Conservation (phyloP, 2,113 vertebrate genomes). For the Bos taurus region DNA sequence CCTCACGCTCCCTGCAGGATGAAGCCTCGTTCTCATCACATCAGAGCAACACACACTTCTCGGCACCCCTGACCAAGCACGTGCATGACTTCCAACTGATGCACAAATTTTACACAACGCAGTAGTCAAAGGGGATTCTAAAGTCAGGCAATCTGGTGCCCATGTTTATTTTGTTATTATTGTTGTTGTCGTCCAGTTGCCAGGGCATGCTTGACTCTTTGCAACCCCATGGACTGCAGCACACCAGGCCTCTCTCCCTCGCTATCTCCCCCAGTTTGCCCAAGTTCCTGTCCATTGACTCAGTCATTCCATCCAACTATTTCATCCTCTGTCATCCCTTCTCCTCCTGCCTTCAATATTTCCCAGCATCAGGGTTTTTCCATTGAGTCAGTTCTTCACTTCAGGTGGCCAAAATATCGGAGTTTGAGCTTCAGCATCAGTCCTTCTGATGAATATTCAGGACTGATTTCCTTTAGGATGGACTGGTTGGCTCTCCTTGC, state of each 20-base stretch:
- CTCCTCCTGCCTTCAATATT: neutral
- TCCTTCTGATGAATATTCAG: neutral
- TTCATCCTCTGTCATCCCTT: neutral
- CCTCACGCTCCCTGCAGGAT: fast-evolving
- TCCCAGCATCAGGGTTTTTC: neutral
- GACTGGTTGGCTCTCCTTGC: neutral
- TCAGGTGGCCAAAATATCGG: neutral
- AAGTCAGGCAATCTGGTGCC: fast-evolving
- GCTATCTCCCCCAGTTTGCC: fast-evolving
- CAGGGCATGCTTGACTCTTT: neutral
- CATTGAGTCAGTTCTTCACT: fast-evolving
- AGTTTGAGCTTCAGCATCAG: neutral
- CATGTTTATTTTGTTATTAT: fast-evolving
- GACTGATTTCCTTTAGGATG: neutral
- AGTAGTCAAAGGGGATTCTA: neutral
- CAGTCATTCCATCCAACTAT: neutral
- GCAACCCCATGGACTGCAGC: neutral
- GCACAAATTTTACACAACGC: fast-evolving
- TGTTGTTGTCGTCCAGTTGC: neutral
- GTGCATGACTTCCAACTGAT: neutral
- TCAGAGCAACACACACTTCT: fast-evolving
- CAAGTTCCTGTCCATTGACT: neutral
- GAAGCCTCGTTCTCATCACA: neutral
- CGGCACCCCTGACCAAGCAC: fast-evolving
- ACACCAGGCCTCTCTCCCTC: neutral